These are phyloP conservation scores for Operophtera brumata DNA, from an alignment of 2,888 invertebrate genomes.

Conservation along the genomic window DNA sequence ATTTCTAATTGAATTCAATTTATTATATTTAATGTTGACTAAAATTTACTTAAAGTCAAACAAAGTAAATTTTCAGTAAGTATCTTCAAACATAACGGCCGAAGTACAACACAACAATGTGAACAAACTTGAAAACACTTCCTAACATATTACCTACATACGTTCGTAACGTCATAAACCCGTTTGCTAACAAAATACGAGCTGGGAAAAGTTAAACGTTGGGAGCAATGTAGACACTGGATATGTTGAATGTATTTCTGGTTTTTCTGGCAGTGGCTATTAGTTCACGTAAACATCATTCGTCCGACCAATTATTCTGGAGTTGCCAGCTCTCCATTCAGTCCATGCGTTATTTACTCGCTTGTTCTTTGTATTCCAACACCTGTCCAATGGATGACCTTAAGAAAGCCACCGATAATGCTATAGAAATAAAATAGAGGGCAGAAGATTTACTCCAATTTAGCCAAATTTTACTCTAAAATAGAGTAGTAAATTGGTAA, in stretches of 20 bases:
- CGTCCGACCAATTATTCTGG: conserved; percentile 56
- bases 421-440: too few relatives aligned
- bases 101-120: conserved; percentile 14
- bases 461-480: too few relatives aligned
- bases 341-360: too few relatives aligned
- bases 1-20: too few relatives aligned
- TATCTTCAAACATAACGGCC: conserved; percentile 18
- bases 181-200: conserved; percentile 26
- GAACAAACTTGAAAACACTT: conserved; percentile 29
- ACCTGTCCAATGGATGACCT: too few relatives aligned
- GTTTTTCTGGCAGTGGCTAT: conserved; percentile 28
- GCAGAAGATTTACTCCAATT: too few relatives aligned
- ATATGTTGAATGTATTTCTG: conserved; percentile 21
- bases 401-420: too few relatives aligned
- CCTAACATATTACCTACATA: conserved; percentile 28
- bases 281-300: conserved; percentile 41
- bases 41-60: not conserved
- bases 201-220: conserved; percentile 16
- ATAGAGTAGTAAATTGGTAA: too few relatives aligned
- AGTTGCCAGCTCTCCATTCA: too few relatives aligned
- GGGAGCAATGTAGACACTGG: conserved; percentile 17
- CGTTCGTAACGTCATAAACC: conserved; percentile 25
- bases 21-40: too few relatives aligned
- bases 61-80: not conserved
- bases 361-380: too few relatives aligned